Evolutionary conservation across 2,113 vertebrate species (phyloP), one percentile per base, ranked within the genome.

Genomic region (Labeo catla): DNA sequence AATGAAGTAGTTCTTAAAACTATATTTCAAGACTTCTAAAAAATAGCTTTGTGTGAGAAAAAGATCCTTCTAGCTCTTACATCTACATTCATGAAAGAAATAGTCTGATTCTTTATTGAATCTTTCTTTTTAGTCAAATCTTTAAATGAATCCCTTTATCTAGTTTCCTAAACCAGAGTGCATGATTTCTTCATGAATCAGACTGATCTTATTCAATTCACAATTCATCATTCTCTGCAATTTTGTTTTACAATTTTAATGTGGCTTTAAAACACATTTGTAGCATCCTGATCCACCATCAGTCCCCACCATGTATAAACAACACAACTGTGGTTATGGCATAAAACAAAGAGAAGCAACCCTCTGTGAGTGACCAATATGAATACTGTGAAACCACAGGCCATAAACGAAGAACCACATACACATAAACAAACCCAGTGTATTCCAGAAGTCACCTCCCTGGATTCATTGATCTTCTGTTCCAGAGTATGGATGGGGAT

Each of bases 351-450:
- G 28, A 57, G 59, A 84, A 76, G 45, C 73, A 76, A 50, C 45
- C 45, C 11, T 76, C 45, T 4, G 12, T 28, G 73, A 76, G 76
- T 39, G 28, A 54, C 15, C 63, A 61, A 61, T 28, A n/a, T 76
- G 39, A 86, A 74, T 77, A 74, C 83, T 89, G 43, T 45, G 63
- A 84, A 82, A 72, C 83, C 86, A 72, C 70, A 85, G 79, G 61
- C 77, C 76, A 78, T 87, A 89, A 84, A 73, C 11, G 76, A 80
- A 86, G 45, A 83, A 83, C 73, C 72, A 23, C 15, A 47, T 73
- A 83, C 39, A 87, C 39, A 84, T 77, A 73, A 50, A 86, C 34
- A 23, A 66, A 50, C 72, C 45, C 76, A 45, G 45, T 49, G 16
- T 82, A 12, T 43, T 73, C 11, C 54, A 23, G 50, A 36, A 66